Conservation (phyloP, 2,113 vertebrate species). For the Lanius ludovicianus region DNA sequence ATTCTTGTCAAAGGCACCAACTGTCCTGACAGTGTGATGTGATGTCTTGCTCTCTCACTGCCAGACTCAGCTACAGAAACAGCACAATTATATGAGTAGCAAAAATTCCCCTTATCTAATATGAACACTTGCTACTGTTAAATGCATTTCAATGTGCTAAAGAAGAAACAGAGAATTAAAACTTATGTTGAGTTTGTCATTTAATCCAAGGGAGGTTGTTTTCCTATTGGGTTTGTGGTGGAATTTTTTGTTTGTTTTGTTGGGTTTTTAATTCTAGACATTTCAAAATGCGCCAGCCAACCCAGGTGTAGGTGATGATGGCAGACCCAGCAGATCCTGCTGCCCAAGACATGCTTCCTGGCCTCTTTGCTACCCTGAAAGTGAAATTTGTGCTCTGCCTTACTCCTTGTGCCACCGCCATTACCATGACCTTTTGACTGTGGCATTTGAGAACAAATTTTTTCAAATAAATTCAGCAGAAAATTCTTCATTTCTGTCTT, state of each 20-base stretch:
- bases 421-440: neutral
- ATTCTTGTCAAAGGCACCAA: conserved; percentile 46
- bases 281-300: neutral
- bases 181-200: conserved; percentile 16
- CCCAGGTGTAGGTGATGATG: neutral
- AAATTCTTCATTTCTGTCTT: neutral
- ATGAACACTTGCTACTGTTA: conserved; percentile 78
- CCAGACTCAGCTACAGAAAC: conserved; percentile 57
- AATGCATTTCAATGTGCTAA: conserved; percentile 65
- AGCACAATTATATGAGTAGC: conserved; percentile 71
- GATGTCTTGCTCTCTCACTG: conserved; percentile 44
- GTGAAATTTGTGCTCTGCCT: neutral
- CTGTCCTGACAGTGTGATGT: conserved; percentile 45
- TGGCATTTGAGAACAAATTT: neutral
- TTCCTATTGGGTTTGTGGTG: neutral
- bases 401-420: neutral
- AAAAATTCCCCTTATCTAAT: conserved; percentile 79
- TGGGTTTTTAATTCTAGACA: neutral
- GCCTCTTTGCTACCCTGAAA: neutral
- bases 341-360: neutral
- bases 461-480: neutral
- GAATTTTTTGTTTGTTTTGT: rapidly evolving
- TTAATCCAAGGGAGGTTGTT: neutral
- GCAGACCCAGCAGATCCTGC: neutral
- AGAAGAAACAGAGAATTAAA: conserved; percentile 64